These are phyloP conservation scores for Pogonognathellus flavescens DNA, from an alignment of 1,140 invertebrate genomes.

Conservation along the genomic window DNA sequence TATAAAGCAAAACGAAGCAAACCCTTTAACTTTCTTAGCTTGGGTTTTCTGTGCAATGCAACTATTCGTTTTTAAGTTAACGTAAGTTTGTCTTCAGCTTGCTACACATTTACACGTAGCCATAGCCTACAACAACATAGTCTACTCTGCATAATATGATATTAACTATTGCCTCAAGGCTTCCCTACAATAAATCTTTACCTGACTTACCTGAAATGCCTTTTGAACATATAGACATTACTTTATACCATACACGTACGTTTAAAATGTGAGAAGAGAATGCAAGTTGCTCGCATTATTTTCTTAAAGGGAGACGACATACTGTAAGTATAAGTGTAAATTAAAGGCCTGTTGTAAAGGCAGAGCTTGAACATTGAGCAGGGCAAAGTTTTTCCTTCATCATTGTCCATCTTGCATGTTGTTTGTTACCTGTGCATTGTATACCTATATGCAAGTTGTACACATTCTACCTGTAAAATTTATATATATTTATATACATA, in stretches of 20 bases:
- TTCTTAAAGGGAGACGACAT: neutral
- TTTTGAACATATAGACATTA: neutral
- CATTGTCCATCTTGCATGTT: constrained; percentile 17
- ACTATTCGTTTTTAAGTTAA: neutral
- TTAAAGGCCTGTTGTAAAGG: too few species aligned
- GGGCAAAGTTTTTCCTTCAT: constrained; percentile 20
- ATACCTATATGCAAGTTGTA: neutral
- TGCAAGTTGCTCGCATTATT: too few species aligned
- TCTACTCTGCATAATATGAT: neutral
- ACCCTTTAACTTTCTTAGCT: constrained; percentile 29
- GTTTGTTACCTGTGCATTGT: neutral
- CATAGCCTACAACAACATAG: too few species aligned
- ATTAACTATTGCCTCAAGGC: constrained; percentile 28
- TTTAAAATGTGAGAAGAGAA: too few species aligned
- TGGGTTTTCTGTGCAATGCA: neutral
- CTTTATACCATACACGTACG: too few species aligned
- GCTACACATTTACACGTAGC: neutral
- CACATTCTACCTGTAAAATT: neutral
- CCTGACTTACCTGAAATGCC: neutral
- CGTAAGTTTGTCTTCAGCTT: neutral
- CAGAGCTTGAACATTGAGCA: too few species aligned
- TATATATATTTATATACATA: too few species aligned
- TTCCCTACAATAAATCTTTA: constrained; percentile 25
- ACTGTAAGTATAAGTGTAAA: neutral
- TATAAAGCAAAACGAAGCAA: neutral